phyloP scores from a whole-genome alignment of 2,797 vertebrate species.

The Coreius guichenoti region DNA sequence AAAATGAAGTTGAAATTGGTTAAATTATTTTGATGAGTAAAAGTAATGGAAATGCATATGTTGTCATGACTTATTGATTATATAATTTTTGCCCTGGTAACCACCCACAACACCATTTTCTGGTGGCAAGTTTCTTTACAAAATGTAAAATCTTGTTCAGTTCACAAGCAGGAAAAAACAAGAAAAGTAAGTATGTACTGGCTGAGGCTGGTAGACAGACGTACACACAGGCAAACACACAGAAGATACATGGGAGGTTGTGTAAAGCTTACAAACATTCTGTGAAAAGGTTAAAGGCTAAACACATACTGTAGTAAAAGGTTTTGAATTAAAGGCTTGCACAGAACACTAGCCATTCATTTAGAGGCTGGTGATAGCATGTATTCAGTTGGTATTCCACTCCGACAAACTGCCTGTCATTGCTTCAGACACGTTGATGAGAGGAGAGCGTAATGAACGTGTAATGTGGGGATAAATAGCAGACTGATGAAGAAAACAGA shows the following conservation, averaged over 20 bases:
- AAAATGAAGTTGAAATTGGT: not conserved
- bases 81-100: not conserved
- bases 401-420: constrained; percentile 60
- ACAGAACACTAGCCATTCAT: constrained; percentile 60
- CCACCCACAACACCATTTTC: not conserved
- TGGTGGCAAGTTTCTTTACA: not conserved
- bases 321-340: constrained; percentile 61
- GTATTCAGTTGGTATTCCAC: constrained; percentile 55
- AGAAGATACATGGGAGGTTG: constrained; percentile 36
- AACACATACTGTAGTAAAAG: constrained; percentile 60
- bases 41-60: not conserved
- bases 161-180: constrained; percentile 35
- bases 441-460: constrained; percentile 53
- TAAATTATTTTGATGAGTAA: not conserved
- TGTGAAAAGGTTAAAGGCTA: constrained; percentile 64
- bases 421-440: constrained; percentile 59
- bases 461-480: constrained; percentile 47
- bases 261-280: constrained; percentile 53
- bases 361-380: constrained; percentile 60
- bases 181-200: constrained; percentile 34
- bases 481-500: constrained; percentile 42
- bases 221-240: constrained; percentile 18
- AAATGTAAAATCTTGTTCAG: constrained; percentile 38
- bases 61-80: not conserved
- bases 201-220: constrained; percentile 41